These are phyloP conservation scores for Eurystomus glaucurus DNA, from an alignment of 2,797 vertebrate genomes.

Conservation along the genomic window DNA sequence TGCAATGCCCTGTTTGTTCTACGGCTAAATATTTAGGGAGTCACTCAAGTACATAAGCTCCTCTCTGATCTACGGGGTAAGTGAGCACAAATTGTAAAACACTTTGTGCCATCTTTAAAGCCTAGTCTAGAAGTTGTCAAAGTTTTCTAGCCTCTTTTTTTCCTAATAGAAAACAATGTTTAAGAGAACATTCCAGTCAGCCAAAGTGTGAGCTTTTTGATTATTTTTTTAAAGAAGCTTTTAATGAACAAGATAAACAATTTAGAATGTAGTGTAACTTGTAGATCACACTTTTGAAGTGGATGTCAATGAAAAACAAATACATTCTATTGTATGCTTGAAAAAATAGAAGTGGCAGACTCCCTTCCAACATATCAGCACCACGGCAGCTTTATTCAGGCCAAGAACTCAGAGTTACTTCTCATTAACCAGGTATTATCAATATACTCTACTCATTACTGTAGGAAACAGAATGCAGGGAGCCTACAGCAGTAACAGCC, in stretches of 20 bases:
- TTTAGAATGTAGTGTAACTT: neutral
- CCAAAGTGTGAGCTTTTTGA: fast-evolving
- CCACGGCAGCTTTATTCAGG: neutral
- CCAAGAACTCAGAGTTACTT: neutral
- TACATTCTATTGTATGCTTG: neutral
- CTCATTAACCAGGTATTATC: neutral
- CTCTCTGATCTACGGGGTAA: neutral
- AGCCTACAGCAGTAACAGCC: neutral
- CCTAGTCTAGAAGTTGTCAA: neutral
- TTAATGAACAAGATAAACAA: neutral
- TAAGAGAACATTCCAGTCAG: neutral
- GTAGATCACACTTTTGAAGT: neutral
- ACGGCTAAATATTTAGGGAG: neutral
- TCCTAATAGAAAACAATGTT: neutral
- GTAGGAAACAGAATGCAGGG: neutral
- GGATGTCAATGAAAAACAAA: neutral
- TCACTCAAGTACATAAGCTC: neutral
- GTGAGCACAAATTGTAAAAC: neutral
- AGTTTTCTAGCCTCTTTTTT: neutral
- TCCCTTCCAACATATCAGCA: neutral
- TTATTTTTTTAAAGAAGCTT: neutral
- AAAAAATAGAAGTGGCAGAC: neutral
- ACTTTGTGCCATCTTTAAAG: slow-evolving; percentile 1
- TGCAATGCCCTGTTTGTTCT: neutral
- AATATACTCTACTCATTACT: neutral